phyloP scores from a whole-genome alignment of 1,140 invertebrate species.

The Danaus plexippus region DNA sequence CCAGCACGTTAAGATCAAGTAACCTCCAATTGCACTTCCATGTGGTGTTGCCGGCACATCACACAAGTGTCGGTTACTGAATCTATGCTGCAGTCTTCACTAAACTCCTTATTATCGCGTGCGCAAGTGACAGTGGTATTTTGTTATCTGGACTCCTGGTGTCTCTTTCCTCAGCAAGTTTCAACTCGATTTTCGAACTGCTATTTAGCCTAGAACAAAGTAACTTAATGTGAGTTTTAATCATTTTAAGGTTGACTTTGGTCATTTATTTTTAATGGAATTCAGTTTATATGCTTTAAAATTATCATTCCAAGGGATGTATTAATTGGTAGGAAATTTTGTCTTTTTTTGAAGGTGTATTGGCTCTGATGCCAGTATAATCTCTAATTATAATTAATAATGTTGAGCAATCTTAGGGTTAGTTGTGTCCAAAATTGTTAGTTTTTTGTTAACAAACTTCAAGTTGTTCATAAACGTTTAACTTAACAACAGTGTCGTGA shows the following conservation, averaged over 20 bases:
- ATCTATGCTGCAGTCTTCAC: conserved; percentile 15
- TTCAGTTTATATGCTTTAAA: too few relatives aligned
- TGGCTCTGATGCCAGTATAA: too few relatives aligned
- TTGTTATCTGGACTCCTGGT: conserved; percentile 23
- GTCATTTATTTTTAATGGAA: too few relatives aligned
- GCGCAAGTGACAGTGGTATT: conserved; percentile 32
- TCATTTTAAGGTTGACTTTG: too few relatives aligned
- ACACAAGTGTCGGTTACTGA: conserved; percentile 43
- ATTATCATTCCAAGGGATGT: too few relatives aligned
- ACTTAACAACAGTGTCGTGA: too few relatives aligned
- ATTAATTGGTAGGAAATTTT: too few relatives aligned
- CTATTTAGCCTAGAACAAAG: conserved; percentile 42
- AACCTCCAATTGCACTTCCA: conserved; percentile 53
- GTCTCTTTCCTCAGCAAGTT: conserved; percentile 26
- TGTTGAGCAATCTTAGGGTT: too few relatives aligned
- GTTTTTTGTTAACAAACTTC: background rate
- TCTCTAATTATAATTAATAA: too few relatives aligned
- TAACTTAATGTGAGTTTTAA: conserved; percentile 4
- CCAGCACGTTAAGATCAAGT: conserved; percentile 40
- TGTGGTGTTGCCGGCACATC: conserved; percentile 61
- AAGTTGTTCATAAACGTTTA: conserved; percentile 10
- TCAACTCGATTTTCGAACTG: conserved; percentile 34
- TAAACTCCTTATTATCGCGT: conserved; percentile 24
- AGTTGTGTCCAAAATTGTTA: too few relatives aligned
- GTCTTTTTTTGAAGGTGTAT: too few relatives aligned